Conservation (phyloP, 2,888 invertebrate genomes). For the Drosophila gaucha region DNA sequence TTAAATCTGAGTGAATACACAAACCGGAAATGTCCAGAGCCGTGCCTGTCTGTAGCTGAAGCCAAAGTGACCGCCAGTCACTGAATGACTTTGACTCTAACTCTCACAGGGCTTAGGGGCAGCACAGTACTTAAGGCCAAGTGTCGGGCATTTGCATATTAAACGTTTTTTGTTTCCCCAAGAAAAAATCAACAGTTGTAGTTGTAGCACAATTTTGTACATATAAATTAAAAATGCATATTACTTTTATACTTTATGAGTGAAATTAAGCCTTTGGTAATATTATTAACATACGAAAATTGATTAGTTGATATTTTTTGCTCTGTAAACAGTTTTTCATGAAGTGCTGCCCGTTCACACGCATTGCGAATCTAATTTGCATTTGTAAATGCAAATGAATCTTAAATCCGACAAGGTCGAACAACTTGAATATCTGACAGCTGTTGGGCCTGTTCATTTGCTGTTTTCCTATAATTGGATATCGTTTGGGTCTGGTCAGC, state of each 20-base stretch:
- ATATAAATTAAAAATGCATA: too few species aligned
- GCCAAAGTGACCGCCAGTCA: slow-evolving; percentile 29
- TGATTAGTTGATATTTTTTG: slow-evolving; percentile 8
- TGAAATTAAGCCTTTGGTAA: background rate
- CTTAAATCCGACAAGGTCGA: slow-evolving; percentile 41
- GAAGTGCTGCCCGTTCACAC: slow-evolving; percentile 47
- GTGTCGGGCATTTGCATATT: slow-evolving; percentile 46
- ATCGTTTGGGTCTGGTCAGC: slow-evolving; percentile 53
- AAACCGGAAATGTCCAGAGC: slow-evolving; percentile 38
- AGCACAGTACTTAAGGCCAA: slow-evolving; percentile 38
- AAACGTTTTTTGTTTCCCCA: slow-evolving; percentile 38
- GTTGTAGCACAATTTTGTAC: too few species aligned
- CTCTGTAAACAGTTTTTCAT: background rate
- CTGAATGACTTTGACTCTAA: slow-evolving; percentile 36
- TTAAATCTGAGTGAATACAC: slow-evolving; percentile 42
- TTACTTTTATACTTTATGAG: background rate
- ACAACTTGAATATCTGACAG: slow-evolving; percentile 60
- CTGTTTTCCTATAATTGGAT: slow-evolving; percentile 73
- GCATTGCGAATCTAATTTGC: slow-evolving; percentile 70
- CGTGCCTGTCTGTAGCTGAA: slow-evolving; percentile 21
- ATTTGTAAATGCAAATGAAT: slow-evolving; percentile 74
- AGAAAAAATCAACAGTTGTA: background rate
- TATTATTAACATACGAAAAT: background rate
- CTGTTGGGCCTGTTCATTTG: slow-evolving; percentile 53
- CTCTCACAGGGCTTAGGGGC: slow-evolving; percentile 32